Evolutionary conservation across 2,113 vertebrate genomes (phyloP), one percentile per base, ranked within the genome.

Genomic region (Macroglossus sobrinus): DNA sequence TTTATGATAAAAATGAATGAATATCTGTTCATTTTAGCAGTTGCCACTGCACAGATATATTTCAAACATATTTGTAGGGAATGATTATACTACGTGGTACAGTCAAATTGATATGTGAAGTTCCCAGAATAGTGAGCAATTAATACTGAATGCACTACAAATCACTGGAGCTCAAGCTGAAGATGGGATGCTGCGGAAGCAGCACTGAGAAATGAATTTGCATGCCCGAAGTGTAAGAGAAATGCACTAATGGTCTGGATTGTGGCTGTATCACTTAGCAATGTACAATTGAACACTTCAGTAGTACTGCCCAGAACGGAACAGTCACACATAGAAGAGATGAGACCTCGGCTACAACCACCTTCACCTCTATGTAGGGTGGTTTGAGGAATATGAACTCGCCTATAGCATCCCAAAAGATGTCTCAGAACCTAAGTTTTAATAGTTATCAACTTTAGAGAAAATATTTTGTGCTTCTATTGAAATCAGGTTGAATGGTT

Each of bases 71-170:
- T 94, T 94, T 74, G 86, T 96, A 87, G 95, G 96, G 98, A 97
- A 81, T 90, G 92, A 86, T 93, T 57, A 95, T 45, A 92, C 68
- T 94, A 55, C 80, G 84, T 86, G 95, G 96, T 89, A 96, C 91
- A 96, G 97, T 92, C 96, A 98, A 93, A 89, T 89, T 97, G 96
- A 96, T 82, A 96, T 93, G 91, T 93, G 96, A 96, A 92, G 96
- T 97, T 97, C 82, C 97, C 96, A 97, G 66, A 97, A 97, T 88
- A 91, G 84, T 92, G 79, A 89, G 79, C 96, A 98, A 97, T 97
- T 98, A 96, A 78, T 96, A 96, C 84, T 69, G 92, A 91, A 75
- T 43, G 63, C 79, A n/a, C 91, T 74, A 84, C 38, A 53, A 86
- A 97, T 84, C 96, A 84, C 81, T 88, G 86, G 84, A 84, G 97